phyloP scores from a whole-genome alignment of 2,888 invertebrate species.

The Aphidoletes aphidimyza region DNA sequence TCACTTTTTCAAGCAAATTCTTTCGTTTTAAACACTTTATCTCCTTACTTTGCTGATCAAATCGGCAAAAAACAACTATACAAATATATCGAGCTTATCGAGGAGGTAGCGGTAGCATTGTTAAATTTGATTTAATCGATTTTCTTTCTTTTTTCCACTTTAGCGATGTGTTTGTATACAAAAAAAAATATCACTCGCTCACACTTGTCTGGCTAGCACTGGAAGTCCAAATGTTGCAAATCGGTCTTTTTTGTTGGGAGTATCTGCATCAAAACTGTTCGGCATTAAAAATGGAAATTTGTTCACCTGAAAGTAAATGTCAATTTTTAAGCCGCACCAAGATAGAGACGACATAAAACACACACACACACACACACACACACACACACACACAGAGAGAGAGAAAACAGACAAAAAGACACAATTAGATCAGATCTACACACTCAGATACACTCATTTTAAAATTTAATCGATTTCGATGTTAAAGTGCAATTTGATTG shows the following conservation, averaged over 20 bases:
- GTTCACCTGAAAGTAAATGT: background rate
- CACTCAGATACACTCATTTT: no score
- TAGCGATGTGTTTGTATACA: background rate
- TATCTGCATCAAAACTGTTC: background rate
- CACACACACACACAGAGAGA: background rate
- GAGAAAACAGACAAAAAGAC: background rate
- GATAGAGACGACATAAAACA: background rate
- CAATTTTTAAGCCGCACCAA: no score
- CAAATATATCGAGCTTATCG: background rate
- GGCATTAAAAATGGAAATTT: background rate
- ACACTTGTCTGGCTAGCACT: background rate
- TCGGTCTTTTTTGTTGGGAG: background rate
- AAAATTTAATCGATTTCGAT: no score
- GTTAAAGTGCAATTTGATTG: no score
- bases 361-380: background rate
- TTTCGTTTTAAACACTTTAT: background rate
- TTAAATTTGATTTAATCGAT: background rate
- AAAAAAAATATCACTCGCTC: constrained; percentile 11
- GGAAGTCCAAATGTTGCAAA: constrained; percentile 38
- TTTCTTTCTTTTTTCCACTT: background rate
- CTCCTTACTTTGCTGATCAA: background rate
- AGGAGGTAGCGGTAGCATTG: constrained; percentile 30
- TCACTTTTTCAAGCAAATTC: background rate
- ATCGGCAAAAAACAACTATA: constrained; percentile 7
- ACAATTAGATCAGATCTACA: background rate